These are phyloP conservation scores for Anabas testudineus DNA, from an alignment of 2,797 vertebrate genomes.

Conservation along the genomic window DNA sequence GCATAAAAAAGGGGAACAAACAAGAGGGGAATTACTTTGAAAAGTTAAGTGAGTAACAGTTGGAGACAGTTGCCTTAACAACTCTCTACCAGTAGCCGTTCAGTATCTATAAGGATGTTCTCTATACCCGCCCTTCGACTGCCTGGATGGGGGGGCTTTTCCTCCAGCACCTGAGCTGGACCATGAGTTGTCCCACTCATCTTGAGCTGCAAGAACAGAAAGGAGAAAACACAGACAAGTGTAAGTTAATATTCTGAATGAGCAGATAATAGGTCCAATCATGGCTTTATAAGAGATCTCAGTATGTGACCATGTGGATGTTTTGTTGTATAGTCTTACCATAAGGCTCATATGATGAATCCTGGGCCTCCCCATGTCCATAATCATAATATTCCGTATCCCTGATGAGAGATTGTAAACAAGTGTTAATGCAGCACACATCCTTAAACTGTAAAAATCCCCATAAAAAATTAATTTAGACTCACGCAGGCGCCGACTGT, in stretches of 20 bases:
- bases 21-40: constrained; percentile 83
- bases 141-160: constrained; percentile 88
- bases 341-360: constrained; percentile 92
- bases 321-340: constrained; percentile 81
- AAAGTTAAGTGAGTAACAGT: constrained; percentile 85
- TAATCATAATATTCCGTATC: constrained; percentile 99
- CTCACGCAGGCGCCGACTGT: constrained; percentile 91
- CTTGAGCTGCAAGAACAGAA: constrained; percentile 85
- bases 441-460: background rate
- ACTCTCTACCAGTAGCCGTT: constrained; percentile 80
- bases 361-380: constrained; percentile 95
- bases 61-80: constrained; percentile 80
- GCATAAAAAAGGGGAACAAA: constrained; percentile 70
- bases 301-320: accelerated
- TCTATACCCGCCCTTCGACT: constrained; percentile 91
- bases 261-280: background rate
- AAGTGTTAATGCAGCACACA: background rate
- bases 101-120: constrained; percentile 87
- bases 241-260: background rate
- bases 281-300: background rate
- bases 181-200: constrained; percentile 94
- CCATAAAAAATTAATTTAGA: constrained; percentile 21
- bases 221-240: background rate
- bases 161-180: constrained; percentile 85
- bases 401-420: constrained; percentile 71